Evolutionary conservation across 2,797 vertebrate species (phyloP).

Genomic region (Pangasius mekongensis): DNA sequence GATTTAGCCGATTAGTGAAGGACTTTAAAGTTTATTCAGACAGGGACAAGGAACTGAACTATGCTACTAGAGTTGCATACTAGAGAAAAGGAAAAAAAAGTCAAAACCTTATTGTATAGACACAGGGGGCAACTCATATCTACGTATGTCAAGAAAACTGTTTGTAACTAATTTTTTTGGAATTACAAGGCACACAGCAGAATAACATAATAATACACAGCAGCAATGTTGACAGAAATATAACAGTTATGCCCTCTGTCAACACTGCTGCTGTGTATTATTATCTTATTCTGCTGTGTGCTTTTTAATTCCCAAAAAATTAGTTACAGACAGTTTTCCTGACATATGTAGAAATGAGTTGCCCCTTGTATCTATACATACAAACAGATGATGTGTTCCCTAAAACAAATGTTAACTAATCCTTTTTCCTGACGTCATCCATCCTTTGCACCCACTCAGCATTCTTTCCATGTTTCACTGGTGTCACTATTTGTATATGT

Average conservation of each 20-base stretch:
- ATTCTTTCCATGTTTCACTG: conserved; percentile 77
- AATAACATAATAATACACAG: background rate
- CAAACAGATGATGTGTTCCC: conserved; percentile 66
- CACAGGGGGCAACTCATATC: conserved; percentile 38
- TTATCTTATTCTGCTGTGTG: background rate
- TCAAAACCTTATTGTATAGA: conserved; percentile 9
- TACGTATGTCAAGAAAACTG: background rate
- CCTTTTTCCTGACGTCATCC: conserved; percentile 54
- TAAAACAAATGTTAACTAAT: conserved; percentile 70
- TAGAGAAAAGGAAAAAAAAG: conserved; percentile 19
- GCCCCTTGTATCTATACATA: conserved; percentile 41
- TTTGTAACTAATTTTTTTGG: background rate
- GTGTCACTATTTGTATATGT: conserved; percentile 40
- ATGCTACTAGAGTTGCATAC: conserved; percentile 46
- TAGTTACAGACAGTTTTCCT: background rate
- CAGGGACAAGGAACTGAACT: conserved; percentile 55
- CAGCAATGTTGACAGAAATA: background rate
- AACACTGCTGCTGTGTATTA: background rate
- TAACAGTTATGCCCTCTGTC: background rate
- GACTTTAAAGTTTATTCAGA: conserved; percentile 62
- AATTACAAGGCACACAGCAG: background rate
- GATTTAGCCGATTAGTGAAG: conserved; percentile 71
- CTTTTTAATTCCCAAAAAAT: background rate
- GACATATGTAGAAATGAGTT: conserved; percentile 31
- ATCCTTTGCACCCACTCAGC: conserved; percentile 65